phyloP scores from a whole-genome alignment of 2,797 vertebrate genomes.

The Poeciliopsis gracilis region DNA sequence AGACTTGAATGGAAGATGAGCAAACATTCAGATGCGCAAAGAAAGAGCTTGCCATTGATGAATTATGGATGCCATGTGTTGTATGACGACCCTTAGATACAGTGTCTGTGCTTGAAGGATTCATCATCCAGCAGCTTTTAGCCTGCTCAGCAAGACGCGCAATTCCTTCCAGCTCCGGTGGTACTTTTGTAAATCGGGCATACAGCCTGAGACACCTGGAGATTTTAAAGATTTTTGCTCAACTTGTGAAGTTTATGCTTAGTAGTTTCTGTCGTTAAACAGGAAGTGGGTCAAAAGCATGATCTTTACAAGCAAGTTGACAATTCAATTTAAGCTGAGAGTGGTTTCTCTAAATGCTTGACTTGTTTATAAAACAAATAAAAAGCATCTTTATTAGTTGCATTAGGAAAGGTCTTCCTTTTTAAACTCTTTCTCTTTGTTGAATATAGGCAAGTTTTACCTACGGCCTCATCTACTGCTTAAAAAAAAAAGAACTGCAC shows the following conservation, averaged over 20 bases:
- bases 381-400: not conserved
- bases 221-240: not conserved
- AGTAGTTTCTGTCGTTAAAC: not conserved
- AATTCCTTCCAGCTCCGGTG: not conserved
- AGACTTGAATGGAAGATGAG: conserved; percentile 2
- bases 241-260: not conserved
- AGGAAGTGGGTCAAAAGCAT: not conserved
- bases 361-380: not conserved
- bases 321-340: not conserved
- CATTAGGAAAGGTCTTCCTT: not conserved
- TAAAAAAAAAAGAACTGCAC: no score
- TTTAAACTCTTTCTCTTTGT: no score
- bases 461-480: no score
- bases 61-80: conserved; percentile 39
- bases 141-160: conserved; percentile 5
- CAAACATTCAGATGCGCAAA: conserved; percentile 12
- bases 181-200: not conserved
- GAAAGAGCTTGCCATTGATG: not conserved
- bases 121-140: conserved; percentile 4
- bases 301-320: not conserved
- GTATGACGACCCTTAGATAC: conserved; percentile 17
- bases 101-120: conserved; percentile 15
- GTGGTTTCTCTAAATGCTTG: not conserved
- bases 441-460: no score
- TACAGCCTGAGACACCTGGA: not conserved